Percentiles rank a stretch among this genome's conserved stretches.
Conservation (phyloP, 2,797 vertebrate genomes). For the Antrozous pallidus region DNA sequence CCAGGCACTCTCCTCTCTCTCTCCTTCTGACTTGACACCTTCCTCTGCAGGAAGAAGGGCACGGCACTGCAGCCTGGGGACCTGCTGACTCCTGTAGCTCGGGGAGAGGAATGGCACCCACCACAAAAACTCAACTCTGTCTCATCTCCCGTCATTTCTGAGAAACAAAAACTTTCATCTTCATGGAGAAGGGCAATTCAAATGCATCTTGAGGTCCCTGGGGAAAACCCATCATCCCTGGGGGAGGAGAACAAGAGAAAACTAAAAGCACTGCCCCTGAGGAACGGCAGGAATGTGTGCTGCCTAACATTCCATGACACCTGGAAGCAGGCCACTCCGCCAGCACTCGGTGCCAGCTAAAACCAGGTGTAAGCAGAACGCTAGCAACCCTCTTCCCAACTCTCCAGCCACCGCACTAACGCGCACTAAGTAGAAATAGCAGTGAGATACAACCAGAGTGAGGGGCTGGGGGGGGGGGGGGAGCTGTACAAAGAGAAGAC, state of each 20-base stretch:
- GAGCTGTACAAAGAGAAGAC: background rate
- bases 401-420: background rate
- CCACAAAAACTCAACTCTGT: background rate
- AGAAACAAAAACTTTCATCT: background rate
- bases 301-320: background rate
- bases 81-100: background rate
- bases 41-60: background rate
- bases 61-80: background rate
- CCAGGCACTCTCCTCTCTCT: background rate
- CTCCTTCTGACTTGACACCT: background rate
- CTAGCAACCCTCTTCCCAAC: background rate
- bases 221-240: background rate
- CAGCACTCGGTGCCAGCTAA: accelerated
- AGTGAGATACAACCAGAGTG: background rate
- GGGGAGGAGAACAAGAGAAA: background rate
- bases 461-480: too few relatives aligned
- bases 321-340: background rate
- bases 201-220: background rate
- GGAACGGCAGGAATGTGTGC: background rate
- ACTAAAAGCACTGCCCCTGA: accelerated
- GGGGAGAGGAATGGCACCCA: background rate
- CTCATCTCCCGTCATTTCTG: background rate
- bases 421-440: background rate
- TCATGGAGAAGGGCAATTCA: too few relatives aligned
- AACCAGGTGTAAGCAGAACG: background rate